These are phyloP conservation scores for Oligia fasciuncula DNA, from an alignment of 2,888 invertebrate species.

Conservation along the genomic window DNA sequence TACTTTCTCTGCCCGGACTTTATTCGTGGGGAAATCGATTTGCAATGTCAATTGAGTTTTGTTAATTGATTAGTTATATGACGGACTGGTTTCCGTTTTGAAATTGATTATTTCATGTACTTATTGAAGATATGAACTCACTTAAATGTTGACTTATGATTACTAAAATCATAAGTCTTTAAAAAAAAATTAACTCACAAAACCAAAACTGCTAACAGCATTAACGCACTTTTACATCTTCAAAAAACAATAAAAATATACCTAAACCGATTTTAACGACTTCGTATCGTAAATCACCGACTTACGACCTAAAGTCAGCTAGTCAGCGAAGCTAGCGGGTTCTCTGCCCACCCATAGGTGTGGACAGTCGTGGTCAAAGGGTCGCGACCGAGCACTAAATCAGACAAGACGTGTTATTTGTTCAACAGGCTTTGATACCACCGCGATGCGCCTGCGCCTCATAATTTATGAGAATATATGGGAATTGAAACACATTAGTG, in stretches of 20 bases:
- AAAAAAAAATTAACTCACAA: background rate
- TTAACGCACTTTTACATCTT: slow-evolving; percentile 15
- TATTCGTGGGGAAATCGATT: slow-evolving; percentile 69
- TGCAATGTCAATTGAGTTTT: slow-evolving; percentile 11
- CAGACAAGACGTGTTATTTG: slow-evolving; percentile 80
- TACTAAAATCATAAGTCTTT: background rate
- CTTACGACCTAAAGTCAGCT: slow-evolving; percentile 67
- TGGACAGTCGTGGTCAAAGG: slow-evolving; percentile 74
- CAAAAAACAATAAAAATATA: slow-evolving; percentile 40
- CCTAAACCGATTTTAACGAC: slow-evolving; percentile 38
- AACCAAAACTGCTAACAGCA: background rate
- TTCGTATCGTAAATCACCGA: slow-evolving; percentile 60
- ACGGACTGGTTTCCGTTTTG: slow-evolving; percentile 22
- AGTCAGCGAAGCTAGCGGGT: slow-evolving; percentile 72
- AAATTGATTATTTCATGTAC: slow-evolving; percentile 11
- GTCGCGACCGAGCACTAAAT: slow-evolving; percentile 75
- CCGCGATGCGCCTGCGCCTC: slow-evolving; percentile 65
- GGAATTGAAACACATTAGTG: slow-evolving; percentile 61
- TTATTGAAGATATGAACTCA: background rate
- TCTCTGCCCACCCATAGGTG: slow-evolving; percentile 85
- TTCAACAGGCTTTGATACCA: slow-evolving; percentile 75
- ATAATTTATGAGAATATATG: slow-evolving; percentile 64
- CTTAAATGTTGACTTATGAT: background rate
- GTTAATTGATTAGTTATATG: slow-evolving; percentile 47
- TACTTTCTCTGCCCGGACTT: slow-evolving; percentile 54